Conservation (phyloP, 1,140 invertebrate species). For the Drosophila varians region DNA sequence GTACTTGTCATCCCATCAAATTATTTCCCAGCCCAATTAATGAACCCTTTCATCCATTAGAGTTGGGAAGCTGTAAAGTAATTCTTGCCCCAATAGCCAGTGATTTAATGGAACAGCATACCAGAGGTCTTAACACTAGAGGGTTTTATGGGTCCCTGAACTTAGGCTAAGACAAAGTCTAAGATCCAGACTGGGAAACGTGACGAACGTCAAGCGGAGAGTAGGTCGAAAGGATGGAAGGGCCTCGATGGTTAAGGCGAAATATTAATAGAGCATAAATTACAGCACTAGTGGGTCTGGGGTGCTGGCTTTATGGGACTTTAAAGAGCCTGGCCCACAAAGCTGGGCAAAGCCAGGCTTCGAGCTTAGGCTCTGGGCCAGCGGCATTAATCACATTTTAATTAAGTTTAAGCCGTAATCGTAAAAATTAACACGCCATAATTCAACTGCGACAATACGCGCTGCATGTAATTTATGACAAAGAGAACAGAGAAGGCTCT, state of each 20-base stretch:
- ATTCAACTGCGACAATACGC: constrained; percentile 78
- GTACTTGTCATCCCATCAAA: neutral
- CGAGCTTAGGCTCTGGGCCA: constrained; percentile 4
- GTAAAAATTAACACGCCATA: constrained; percentile 82
- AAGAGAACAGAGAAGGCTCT: constrained; percentile 18
- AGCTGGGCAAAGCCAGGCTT: constrained; percentile 31
- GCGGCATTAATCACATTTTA: constrained; percentile 80
- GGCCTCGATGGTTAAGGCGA: constrained; percentile 59
- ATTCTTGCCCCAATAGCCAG: constrained; percentile 5
- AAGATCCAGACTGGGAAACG: constrained; percentile 14
- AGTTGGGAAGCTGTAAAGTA: neutral
- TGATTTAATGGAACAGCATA: constrained; percentile 36
- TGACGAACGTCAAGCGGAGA: constrained; percentile 27
- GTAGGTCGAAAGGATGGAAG: neutral
- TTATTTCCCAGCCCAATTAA: constrained; percentile 4
- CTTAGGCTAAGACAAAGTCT: constrained; percentile 35
- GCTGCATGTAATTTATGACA: constrained; percentile 78
- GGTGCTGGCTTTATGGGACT: constrained; percentile 64
- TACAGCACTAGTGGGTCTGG: constrained; percentile 32
- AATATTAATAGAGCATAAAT: constrained; percentile 82
- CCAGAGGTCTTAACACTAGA: neutral
- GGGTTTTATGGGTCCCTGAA: constrained; percentile 12
- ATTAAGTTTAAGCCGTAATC: constrained; percentile 82
- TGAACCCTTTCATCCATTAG: neutral
- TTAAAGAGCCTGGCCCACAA: constrained; percentile 69